Conservation (phyloP, 2,113 vertebrate genomes). For the Lepus europaeus region DNA sequence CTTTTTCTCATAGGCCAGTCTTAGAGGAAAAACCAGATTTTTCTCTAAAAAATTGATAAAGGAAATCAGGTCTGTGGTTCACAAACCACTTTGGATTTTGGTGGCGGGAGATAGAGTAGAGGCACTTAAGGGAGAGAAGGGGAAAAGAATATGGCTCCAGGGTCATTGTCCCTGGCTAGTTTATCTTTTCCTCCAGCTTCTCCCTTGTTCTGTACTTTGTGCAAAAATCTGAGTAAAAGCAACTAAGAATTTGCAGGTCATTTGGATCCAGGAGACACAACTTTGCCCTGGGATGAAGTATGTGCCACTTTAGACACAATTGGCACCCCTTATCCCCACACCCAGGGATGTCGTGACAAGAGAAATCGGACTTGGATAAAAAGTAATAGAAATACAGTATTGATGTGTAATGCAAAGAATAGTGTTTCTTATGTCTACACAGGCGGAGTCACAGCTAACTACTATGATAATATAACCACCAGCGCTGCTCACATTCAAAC, state of each 20-base stretch:
- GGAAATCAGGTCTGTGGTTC: neutral
- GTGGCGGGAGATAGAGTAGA: neutral
- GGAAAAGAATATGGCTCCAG: neutral
- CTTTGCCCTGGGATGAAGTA: neutral
- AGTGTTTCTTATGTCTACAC: neutral
- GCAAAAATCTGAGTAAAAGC: neutral
- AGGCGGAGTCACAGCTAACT: neutral
- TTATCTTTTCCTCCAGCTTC: conserved; percentile 7
- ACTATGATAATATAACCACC: neutral
- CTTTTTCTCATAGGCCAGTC: neutral
- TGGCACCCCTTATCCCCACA: neutral
- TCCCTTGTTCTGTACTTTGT: neutral
- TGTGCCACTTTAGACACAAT: neutral
- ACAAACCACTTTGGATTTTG: neutral
- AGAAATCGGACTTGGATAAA: neutral
- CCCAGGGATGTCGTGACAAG: neutral
- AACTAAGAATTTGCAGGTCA: conserved; percentile 3
- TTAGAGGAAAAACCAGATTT: conserved; percentile 48
- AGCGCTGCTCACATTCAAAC: neutral
- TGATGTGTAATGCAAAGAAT: neutral
- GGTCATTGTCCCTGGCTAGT: neutral
- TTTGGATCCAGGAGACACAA: conserved; percentile 13
- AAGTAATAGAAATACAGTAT: conserved; percentile 17
- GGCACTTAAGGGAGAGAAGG: neutral
- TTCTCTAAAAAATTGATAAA: conserved; percentile 47